Conservation (phyloP, 2,888 invertebrate genomes). For the Acanthosepion lycidas region DNA sequence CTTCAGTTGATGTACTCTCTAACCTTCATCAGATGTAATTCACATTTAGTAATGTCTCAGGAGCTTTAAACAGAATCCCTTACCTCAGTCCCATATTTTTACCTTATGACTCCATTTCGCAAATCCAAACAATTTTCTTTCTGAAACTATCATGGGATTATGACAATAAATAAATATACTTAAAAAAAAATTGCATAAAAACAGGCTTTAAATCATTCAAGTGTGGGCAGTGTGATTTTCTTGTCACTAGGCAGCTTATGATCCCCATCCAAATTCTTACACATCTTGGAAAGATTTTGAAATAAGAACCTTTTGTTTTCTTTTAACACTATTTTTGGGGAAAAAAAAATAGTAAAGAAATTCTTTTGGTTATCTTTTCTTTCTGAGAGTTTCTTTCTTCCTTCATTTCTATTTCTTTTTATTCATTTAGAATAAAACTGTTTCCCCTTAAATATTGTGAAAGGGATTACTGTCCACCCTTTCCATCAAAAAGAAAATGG, state of each 20-base stretch:
- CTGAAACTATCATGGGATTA: too few relatives aligned
- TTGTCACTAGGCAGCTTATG: background rate
- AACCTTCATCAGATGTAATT: too few relatives aligned
- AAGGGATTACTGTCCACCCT: background rate
- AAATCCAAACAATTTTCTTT: too few relatives aligned
- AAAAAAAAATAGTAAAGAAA: background rate
- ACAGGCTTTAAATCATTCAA: background rate
- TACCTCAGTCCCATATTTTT: too few relatives aligned
- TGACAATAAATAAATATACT: too few relatives aligned
- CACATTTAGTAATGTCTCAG: too few relatives aligned
- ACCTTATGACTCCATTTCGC: too few relatives aligned
- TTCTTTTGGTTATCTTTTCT: background rate
- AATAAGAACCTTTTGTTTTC: background rate
- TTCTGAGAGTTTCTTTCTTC: background rate
- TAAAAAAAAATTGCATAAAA: too few relatives aligned
- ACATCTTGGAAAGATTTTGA: constrained; percentile 9
- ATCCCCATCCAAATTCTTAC: background rate
- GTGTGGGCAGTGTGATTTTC: background rate
- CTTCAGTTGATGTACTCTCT: too few relatives aligned
- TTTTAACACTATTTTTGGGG: background rate
- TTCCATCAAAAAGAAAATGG: background rate
- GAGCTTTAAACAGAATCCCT: too few relatives aligned
- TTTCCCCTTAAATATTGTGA: background rate
- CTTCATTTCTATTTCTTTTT: background rate
- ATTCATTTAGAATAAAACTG: background rate